phyloP scores from a whole-genome alignment of 2,797 vertebrate species.

The Eutrigla gurnardus region DNA sequence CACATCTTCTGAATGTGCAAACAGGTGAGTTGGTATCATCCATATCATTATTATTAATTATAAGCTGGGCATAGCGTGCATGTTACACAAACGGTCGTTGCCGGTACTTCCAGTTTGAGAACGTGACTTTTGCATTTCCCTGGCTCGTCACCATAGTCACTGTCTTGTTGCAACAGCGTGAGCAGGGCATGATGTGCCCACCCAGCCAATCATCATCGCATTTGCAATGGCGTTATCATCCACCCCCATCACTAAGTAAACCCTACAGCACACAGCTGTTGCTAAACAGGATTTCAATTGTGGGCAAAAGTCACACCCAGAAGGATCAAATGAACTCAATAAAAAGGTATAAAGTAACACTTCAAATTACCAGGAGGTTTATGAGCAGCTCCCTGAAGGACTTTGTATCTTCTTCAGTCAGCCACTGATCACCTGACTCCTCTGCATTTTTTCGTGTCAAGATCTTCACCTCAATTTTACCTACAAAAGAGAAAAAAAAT shows the following conservation, averaged over 20 bases:
- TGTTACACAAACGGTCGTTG: no score
- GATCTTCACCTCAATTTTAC: conserved; percentile 97
- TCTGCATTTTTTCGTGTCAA: conserved; percentile 87
- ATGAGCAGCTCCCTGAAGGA: conserved; percentile 95
- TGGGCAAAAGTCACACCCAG: not conserved
- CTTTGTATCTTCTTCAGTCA: conserved; percentile 94
- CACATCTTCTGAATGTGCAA: conserved; percentile 66
- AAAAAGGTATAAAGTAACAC: conserved; percentile 14
- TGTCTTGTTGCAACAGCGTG: no score
- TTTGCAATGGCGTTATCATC: no score
- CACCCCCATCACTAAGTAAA: not conserved
- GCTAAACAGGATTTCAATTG: not conserved
- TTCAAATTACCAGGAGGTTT: conserved; percentile 90
- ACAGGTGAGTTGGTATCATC: conserved; percentile 54
- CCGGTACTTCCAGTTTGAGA: no score
- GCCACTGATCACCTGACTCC: conserved; percentile 89
- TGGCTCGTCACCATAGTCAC: no score
- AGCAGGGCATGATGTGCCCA: no score
- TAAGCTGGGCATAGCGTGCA: no score
- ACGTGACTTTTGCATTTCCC: no score
- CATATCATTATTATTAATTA: no score
- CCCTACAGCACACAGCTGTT: not conserved
- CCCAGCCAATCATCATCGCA: no score
- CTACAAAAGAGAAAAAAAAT: conserved; percentile 68
- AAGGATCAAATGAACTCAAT: not conserved